Conservation (phyloP, 2,888 invertebrate species). For the Dysmachus trigonus region DNA sequence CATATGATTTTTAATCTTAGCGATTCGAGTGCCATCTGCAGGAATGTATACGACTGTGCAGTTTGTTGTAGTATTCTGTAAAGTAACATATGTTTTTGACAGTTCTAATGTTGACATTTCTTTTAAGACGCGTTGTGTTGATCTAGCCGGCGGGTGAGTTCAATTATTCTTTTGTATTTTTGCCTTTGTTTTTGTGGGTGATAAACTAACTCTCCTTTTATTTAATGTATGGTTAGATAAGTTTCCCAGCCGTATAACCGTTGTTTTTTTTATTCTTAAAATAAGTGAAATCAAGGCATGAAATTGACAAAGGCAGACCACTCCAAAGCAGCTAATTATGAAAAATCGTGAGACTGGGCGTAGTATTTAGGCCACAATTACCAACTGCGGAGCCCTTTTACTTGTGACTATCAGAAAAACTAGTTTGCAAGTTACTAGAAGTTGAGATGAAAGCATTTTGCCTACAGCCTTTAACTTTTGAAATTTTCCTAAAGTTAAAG, state of each 20-base stretch:
- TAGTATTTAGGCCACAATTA: background rate
- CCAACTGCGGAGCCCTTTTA: background rate
- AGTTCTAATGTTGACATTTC: background rate
- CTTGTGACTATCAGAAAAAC: background rate
- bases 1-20: background rate
- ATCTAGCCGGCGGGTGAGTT: background rate
- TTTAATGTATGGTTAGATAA: background rate
- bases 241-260: background rate
- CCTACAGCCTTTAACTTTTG: no score
- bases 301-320: background rate
- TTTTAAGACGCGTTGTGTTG: background rate
- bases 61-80: background rate
- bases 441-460: background rate
- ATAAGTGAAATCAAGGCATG: background rate
- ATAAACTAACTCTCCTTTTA: background rate
- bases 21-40: background rate
- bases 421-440: background rate
- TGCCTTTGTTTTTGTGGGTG: background rate
- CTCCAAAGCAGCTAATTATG: background rate
- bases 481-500: no score
- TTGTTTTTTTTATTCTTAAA: background rate
- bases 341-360: background rate
- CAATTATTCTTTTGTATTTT: background rate
- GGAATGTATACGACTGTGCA: background rate
- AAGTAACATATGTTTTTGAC: background rate